Evolutionary conservation across 2,113 vertebrate genomes (phyloP), one percentile per base, ranked within the genome.

Genomic region (Oncorhynchus gorbuscha): DNA sequence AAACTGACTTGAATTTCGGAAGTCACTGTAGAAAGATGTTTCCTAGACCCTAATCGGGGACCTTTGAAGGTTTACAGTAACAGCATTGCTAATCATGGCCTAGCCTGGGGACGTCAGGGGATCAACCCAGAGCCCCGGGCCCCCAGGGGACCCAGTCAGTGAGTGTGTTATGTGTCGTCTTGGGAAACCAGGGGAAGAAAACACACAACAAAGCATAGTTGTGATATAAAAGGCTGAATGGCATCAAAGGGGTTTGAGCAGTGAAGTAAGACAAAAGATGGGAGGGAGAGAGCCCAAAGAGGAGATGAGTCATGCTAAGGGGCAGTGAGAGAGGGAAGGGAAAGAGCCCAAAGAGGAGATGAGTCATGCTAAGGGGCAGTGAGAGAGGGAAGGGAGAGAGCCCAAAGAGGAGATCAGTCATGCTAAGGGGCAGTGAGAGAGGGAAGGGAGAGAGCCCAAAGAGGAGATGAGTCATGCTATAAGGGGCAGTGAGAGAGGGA

Each of bases 181-280:
- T 39, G 74, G 72, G 79, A 79, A 79, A 85, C 71, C 64, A 80
- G 76, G 67, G 84, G 85, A 83, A 87, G 77, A 85, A 87, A 88
- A 48, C n/a, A 81, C 85, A 84, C 87, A 90, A 90, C 85, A 92
- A 89, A 92, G 89, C 79, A 3, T 70, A 94, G 88, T 89, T 85
- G 86, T 48, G 30, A 81, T 84, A 88, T 91, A 89, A 92, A 92
- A 90, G 89, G 79, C 87, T 93, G 90, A 93, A 93, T 90, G 85
- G 88, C 92, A 93, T 93, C 93, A 93, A 94, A 94, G 93, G 67
- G 86, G 83, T 86, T 76, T 80, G 75, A 82, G 87, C 86, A 83
- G 79, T 72, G 83, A 87, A 86, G 79, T 80, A 72, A 18, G 84
- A 86, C 91, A 91, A 93, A 91, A 83, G 83, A 82, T 74, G 71